A percentile compares a stretch with the other conserved stretches of the same genome.
Evolutionary conservation across 2,113 vertebrate genomes (phyloP).

Genomic region (Melanostigma gelatinosum): DNA sequence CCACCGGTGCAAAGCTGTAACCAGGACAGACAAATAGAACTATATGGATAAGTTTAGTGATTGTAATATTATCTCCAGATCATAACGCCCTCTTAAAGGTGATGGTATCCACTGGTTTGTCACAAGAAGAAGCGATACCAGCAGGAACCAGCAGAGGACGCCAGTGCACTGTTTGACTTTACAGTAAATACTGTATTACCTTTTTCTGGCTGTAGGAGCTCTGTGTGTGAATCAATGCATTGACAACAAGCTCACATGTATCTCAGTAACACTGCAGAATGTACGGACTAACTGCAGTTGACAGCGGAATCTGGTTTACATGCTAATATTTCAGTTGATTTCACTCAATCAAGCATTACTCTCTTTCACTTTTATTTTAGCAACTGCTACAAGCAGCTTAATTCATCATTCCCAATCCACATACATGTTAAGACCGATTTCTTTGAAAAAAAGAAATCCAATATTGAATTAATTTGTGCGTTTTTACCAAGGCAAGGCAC

Average conservation of each 20-base stretch:
- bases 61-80: constrained; percentile 23
- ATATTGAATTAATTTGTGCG: constrained; percentile 57
- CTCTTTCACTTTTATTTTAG: constrained; percentile 10
- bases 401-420: constrained; percentile 32
- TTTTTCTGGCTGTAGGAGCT: constrained; percentile 28
- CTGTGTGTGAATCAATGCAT: constrained; percentile 28
- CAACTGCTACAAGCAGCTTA: constrained; percentile 34
- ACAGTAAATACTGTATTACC: constrained; percentile 23
- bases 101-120: neutral
- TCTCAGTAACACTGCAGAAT: constrained; percentile 7
- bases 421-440: constrained; percentile 38
- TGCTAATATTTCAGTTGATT: constrained; percentile 44
- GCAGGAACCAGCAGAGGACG: constrained; percentile 64
- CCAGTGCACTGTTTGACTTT: constrained; percentile 28
- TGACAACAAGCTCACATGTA: constrained; percentile 27
- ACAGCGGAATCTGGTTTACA: constrained; percentile 47
- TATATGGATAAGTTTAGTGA: constrained; percentile 4
- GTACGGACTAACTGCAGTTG: constrained; percentile 2
- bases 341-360: constrained; percentile 31
- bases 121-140: constrained; percentile 43
- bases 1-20: constrained; percentile 46
- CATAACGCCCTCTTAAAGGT: constrained; percentile 28
- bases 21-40: constrained; percentile 15
- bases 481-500: constrained; percentile 75
- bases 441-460: constrained; percentile 28